These are phyloP conservation scores for Dryocosmus kuriphilus DNA, from an alignment of 2,888 invertebrate species.

Conservation along the genomic window DNA sequence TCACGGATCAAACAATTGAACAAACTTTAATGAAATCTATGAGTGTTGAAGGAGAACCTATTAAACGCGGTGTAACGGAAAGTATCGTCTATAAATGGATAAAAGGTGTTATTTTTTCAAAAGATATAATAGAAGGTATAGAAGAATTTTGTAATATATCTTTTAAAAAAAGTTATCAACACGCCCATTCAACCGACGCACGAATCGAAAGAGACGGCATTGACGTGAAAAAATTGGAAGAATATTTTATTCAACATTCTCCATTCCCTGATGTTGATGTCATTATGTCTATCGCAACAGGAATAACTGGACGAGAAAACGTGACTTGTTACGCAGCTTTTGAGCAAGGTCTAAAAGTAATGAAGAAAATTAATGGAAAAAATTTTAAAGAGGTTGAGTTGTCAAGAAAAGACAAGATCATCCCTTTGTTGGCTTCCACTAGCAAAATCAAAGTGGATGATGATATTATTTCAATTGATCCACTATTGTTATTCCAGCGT, in stretches of 20 bases:
- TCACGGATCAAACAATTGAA: neutral
- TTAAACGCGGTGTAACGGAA: neutral
- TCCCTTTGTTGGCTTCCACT: fast-evolving
- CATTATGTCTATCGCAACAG: neutral
- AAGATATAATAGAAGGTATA: neutral
- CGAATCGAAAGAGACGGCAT: neutral
- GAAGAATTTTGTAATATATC: neutral
- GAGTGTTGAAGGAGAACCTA: neutral
- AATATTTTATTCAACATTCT: neutral
- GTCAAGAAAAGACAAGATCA: neutral
- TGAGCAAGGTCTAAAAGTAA: neutral
- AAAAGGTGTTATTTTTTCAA: too few relatives aligned
- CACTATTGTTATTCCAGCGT: too few relatives aligned
- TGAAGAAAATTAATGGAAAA: neutral
- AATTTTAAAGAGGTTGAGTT: neutral
- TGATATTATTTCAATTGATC: neutral
- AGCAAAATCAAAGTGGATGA: neutral
- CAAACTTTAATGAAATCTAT: neutral
- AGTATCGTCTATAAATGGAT: neutral
- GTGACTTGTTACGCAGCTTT: neutral
- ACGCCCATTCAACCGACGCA: neutral
- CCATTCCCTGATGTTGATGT: neutral
- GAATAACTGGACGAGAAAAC: neutral
- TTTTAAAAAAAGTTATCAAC: neutral
- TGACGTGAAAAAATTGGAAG: neutral